Evolutionary conservation across 2,797 vertebrate genomes (phyloP).

Genomic region (Discoglossus pictus): DNA sequence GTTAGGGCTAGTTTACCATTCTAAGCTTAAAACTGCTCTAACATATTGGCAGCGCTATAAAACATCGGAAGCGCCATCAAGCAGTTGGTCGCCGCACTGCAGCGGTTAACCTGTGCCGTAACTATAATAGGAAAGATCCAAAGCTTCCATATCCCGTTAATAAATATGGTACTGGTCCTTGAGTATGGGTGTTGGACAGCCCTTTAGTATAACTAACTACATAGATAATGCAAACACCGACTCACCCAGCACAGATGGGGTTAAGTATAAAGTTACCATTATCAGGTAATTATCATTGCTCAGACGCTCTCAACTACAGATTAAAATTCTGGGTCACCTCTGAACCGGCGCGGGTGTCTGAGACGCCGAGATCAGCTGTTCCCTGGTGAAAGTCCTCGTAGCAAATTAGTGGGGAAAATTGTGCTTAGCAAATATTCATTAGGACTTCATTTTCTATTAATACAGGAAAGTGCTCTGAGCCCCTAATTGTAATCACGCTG

Average conservation of each 20-base stretch:
- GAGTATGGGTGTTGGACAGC: too few relatives aligned
- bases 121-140: too few relatives aligned
- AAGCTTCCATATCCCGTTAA: too few relatives aligned
- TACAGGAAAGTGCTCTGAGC: constrained; percentile 64
- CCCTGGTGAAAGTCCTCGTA: constrained; percentile 61
- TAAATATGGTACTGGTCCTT: too few relatives aligned
- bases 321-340: constrained; percentile 50
- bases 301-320: constrained; percentile 46
- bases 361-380: constrained; percentile 61
- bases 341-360: constrained; percentile 53
- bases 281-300: constrained; percentile 58
- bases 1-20: too few relatives aligned
- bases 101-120: too few relatives aligned
- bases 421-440: constrained; percentile 69
- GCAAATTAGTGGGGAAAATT: constrained; percentile 65
- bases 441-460: constrained; percentile 68
- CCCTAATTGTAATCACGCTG: constrained; percentile 66
- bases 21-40: too few relatives aligned
- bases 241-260: not conserved
- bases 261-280: constrained; percentile 18
- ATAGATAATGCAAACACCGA: not conserved
- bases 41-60: too few relatives aligned
- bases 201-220: too few relatives aligned
- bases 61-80: too few relatives aligned
- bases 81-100: too few relatives aligned